Conservation (phyloP, 2,888 invertebrate genomes). For the Tetropium fuscum region DNA sequence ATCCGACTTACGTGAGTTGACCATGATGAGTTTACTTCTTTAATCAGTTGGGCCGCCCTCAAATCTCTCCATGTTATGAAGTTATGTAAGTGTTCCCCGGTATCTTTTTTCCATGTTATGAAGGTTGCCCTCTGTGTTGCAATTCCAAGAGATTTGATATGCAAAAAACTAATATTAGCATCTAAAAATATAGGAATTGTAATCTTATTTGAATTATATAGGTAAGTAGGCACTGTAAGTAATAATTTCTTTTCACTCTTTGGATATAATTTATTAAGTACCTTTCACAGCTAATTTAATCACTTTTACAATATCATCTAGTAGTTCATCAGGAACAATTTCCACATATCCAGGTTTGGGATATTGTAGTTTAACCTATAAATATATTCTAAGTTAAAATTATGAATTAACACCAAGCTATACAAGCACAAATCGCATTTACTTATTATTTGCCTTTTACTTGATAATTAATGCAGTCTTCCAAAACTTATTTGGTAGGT, state of each 20-base stretch:
- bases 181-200: no score
- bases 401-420: no score
- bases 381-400: no score
- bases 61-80: slow-evolving; percentile 81
- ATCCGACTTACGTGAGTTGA: slow-evolving; percentile 65
- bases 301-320: slow-evolving; percentile 76
- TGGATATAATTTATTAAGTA: slow-evolving; percentile 66
- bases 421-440: no score
- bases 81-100: slow-evolving; percentile 72
- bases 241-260: no score
- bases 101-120: slow-evolving; percentile 74
- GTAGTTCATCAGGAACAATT: slow-evolving; percentile 87
- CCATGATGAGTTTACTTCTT: slow-evolving; percentile 70
- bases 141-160: slow-evolving; percentile 81
- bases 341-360: slow-evolving; percentile 86
- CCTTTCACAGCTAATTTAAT: slow-evolving; percentile 78
- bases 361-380: slow-evolving; percentile 81
- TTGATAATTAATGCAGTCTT: no score
- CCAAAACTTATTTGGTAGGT: no score
- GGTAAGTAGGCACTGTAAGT: no score
- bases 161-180: slow-evolving; percentile 73
- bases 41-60: slow-evolving; percentile 69
- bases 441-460: no score
- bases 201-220: no score
- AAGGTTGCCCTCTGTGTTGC: slow-evolving; percentile 75